These are phyloP conservation scores for Blastobasis lacticolella DNA, from an alignment of 2,888 invertebrate species.

Conservation along the genomic window DNA sequence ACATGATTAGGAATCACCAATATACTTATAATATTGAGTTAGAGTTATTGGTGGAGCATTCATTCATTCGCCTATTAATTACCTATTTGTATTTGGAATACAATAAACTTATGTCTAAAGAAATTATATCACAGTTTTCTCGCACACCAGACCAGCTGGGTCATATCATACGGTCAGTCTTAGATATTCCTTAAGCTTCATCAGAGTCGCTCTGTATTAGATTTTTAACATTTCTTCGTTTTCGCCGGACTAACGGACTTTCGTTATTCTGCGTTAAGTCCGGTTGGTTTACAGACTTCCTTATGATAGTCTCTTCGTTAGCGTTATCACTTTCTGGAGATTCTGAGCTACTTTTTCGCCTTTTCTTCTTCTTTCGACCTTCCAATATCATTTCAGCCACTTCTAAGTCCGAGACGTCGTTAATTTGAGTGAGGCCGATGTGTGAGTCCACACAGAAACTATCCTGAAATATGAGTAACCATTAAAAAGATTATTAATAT, in stretches of 20 bases:
- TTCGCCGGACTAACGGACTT: constrained; percentile 45
- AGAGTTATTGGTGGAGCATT: no score
- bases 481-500: neutral
- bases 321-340: no score
- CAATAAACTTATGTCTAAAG: no score
- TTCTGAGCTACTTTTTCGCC: constrained; percentile 12
- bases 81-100: no score
- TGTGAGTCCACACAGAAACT: constrained; percentile 79
- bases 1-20: no score
- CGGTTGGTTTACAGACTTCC: neutral
- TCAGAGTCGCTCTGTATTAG: constrained; percentile 63
- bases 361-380: constrained; percentile 34
- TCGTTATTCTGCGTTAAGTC: constrained; percentile 21
- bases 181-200: constrained; percentile 21
- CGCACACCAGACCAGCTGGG: constrained; percentile 20
- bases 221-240: constrained; percentile 34
- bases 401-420: constrained; percentile 74
- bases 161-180: neutral
- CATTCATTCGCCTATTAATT: no score
- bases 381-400: constrained; percentile 75
- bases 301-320: no score
- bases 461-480: constrained; percentile 59
- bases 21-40: no score
- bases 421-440: constrained; percentile 58
- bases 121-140: constrained; percentile 40